phyloP scores from a whole-genome alignment of 1,140 invertebrate genomes.

The Cydia amplana region DNA sequence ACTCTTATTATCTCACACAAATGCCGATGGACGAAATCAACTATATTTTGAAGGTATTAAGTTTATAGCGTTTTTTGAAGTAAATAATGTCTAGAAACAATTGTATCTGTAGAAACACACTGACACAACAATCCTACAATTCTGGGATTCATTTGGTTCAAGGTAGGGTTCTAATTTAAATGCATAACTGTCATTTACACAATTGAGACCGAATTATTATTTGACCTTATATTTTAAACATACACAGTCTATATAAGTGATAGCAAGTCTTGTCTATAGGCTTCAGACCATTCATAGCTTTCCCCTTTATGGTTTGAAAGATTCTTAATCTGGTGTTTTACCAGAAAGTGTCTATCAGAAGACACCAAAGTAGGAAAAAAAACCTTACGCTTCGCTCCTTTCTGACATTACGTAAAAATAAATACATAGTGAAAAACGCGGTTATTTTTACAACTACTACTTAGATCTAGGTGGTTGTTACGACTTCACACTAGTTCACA shows the following conservation, averaged over 20 bases:
- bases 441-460: too few relatives aligned
- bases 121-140: slow-evolving; percentile 23
- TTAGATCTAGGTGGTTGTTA: too few relatives aligned
- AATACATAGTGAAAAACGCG: too few relatives aligned
- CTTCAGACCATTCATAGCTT: neutral
- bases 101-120: neutral
- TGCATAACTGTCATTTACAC: slow-evolving; percentile 17
- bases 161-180: slow-evolving; percentile 2
- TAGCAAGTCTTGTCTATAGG: neutral
- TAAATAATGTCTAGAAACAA: neutral
- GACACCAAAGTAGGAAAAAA: neutral
- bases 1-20: too few relatives aligned
- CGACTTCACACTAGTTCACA: too few relatives aligned
- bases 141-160: slow-evolving; percentile 26
- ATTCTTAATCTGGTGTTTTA: neutral
- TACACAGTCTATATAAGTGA: neutral
- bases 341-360: neutral
- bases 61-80: neutral
- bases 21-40: too few relatives aligned
- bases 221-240: neutral
- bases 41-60: too few relatives aligned
- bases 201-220: slow-evolving; percentile 9
- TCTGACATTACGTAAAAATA: too few relatives aligned
- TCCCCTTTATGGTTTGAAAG: neutral
- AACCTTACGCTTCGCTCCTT: too few relatives aligned